These are phyloP conservation scores for Leistus spinibarbis DNA, from an alignment of 2,888 invertebrate genomes.

Conservation along the genomic window DNA sequence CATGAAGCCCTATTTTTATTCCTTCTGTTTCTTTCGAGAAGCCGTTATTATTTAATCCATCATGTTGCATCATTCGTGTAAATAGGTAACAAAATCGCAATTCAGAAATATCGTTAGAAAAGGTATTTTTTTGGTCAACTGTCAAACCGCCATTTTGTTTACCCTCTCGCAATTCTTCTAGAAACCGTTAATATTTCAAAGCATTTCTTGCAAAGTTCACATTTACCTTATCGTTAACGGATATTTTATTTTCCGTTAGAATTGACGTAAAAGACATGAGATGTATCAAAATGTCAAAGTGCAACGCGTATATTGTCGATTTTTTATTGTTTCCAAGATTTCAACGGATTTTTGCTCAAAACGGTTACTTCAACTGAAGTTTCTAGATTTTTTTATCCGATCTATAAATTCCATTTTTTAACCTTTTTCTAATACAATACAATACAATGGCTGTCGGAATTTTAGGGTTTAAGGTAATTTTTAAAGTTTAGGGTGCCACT, in stretches of 20 bases:
- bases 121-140: neutral
- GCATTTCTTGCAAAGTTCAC: neutral
- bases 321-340: constrained; percentile 1
- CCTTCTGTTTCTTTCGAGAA: neutral
- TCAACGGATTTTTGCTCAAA: constrained; percentile 27
- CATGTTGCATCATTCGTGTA: neutral
- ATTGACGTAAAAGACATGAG: neutral
- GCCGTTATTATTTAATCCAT: neutral
- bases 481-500: constrained; percentile 48
- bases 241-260: neutral
- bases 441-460: constrained; percentile 42
- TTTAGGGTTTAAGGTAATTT: constrained; percentile 47
- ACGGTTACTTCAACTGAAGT: constrained; percentile 9
- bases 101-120: no score
- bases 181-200: neutral
- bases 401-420: constrained; percentile 41
- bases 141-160: neutral
- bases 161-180: neutral
- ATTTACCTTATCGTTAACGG: neutral
- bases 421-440: constrained; percentile 29
- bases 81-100: neutral
- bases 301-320: neutral
- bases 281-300: neutral
- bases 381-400: neutral
- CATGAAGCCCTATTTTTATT: neutral